phyloP scores from a whole-genome alignment of 1,140 invertebrate genomes.

The Aporrectodea caliginosa region DNA sequence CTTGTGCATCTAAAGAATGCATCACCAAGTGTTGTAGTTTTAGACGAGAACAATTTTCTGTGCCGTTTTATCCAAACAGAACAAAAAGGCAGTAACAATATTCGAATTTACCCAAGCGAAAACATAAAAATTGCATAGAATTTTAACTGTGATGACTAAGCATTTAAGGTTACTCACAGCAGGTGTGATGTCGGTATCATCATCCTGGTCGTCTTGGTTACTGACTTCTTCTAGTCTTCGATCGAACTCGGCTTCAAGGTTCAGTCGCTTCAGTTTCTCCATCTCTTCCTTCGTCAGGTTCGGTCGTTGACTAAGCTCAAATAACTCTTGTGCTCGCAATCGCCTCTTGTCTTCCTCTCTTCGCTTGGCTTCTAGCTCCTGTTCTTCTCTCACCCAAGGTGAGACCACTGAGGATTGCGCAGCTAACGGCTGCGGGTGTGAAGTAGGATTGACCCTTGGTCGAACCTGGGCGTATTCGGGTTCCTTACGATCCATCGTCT shows the following conservation, averaged over 20 bases:
- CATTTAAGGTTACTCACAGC: not conserved
- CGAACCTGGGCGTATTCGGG: not conserved
- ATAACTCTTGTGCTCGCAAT: not conserved
- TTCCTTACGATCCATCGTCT: not conserved
- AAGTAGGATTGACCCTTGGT: not conserved
- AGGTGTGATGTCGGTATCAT: not conserved
- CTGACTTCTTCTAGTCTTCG: not conserved
- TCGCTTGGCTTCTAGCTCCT: not conserved
- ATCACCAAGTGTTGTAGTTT: too few species aligned
- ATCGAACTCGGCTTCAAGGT: not conserved
- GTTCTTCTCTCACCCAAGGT: not conserved
- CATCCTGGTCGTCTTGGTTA: not conserved
- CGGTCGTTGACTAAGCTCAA: not conserved
- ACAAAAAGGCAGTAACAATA: too few species aligned
- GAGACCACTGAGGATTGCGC: not conserved
- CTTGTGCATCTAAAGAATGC: too few species aligned
- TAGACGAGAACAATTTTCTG: too few species aligned
- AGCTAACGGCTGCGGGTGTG: too few species aligned
- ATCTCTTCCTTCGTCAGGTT: not conserved
- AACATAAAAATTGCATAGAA: too few species aligned
- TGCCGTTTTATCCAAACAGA: too few species aligned
- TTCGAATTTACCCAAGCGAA: too few species aligned
- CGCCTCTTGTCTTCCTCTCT: not conserved
- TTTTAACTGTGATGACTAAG: too few species aligned
- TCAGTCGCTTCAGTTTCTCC: not conserved